Base-by-base conservation (phyloP, 2,797 vertebrate genomes). In the Emydoidea blandingii region DNA sequence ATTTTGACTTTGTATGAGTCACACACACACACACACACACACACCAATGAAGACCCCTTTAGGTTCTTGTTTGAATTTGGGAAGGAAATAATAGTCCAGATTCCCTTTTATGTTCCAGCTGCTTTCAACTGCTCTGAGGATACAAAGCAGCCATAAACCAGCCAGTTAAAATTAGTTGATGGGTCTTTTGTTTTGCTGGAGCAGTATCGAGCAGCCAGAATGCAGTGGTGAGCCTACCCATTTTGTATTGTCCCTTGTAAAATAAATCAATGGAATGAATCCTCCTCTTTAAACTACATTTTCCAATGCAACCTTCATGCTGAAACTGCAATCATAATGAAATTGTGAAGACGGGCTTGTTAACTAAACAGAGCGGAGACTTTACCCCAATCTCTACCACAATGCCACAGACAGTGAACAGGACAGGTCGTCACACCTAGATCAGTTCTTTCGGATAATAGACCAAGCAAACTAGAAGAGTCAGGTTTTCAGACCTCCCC, bases 271-370 rank as follows among this genome's bases (percentile, higher is more conserved):
- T 16, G 80, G 79, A 47, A 88, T 49, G 16, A 80, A 54, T 79
- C 62, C 7, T 81, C 18, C 47, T 89, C 93, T 87, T 25, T 52
- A 85, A 53, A 53, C 12, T 72, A 21, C 21, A 72, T 19, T 72
- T 94, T 95, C 89, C 68, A 41, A 23, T 37, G 76, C 21, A 82
- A 62, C 8, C 80, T 93, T 76, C 65, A 87, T 93, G 89, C 47
- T 15, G 41, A 85, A 53, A 23, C 8, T 81, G 83, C 81, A 85
- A 80, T 27, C 56, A 8, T 0, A 0, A 50, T 1, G 90, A n/a
- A 79, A 72, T 72, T 23, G n/a, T 72, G 41, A 41, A 37, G 65
- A 37, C 23, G 19, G 65, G 65, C 19, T 72, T 19, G 19, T 41
- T 41, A 41, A n/a, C 34, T 34, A 68, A n/a, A 72, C 19, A 72